Conservation (phyloP, 1,140 invertebrate species). For the Drosophila mauritiana region DNA sequence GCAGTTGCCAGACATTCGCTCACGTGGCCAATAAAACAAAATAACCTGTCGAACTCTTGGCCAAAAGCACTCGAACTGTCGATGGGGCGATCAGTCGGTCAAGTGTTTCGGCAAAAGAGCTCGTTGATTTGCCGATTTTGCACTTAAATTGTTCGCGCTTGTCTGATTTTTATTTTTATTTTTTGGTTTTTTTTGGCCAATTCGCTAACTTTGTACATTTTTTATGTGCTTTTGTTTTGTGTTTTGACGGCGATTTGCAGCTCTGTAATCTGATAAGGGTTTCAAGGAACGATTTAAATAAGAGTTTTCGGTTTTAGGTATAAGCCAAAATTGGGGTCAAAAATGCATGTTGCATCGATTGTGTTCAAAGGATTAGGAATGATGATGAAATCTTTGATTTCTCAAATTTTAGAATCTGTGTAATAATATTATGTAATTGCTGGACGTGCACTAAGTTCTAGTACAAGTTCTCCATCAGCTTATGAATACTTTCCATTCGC, state of each 20-base stretch:
- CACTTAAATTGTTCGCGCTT: slow-evolving; percentile 54
- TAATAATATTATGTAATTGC: background rate
- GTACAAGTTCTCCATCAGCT: background rate
- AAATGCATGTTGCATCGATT: background rate
- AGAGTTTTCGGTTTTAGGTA: background rate
- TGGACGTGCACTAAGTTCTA: background rate
- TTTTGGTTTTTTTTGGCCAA: slow-evolving; percentile 19
- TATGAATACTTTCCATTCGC: background rate
- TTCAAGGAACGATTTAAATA: slow-evolving; percentile 4
- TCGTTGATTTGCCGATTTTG: slow-evolving; percentile 59
- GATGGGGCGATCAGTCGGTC: slow-evolving; percentile 32
- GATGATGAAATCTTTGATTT: background rate
- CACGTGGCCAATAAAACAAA: slow-evolving; percentile 35
- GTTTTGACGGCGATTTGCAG: background rate
- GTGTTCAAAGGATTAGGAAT: background rate
- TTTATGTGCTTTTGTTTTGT: background rate
- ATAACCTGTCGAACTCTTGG: slow-evolving; percentile 30
- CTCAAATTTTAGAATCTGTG: background rate
- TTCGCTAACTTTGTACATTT: slow-evolving; percentile 20
- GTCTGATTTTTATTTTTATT: slow-evolving; percentile 38
- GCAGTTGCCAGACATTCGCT: slow-evolving; percentile 12
- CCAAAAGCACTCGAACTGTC: slow-evolving; percentile 20
- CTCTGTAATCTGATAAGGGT: slow-evolving; percentile 31
- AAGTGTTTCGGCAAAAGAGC: slow-evolving; percentile 21
- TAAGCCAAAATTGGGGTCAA: slow-evolving; percentile 1